A percentile compares a stretch with the other conserved stretches of the same genome.
Conservation (phyloP, 2,888 invertebrate genomes). For the Doris montereyensis region DNA sequence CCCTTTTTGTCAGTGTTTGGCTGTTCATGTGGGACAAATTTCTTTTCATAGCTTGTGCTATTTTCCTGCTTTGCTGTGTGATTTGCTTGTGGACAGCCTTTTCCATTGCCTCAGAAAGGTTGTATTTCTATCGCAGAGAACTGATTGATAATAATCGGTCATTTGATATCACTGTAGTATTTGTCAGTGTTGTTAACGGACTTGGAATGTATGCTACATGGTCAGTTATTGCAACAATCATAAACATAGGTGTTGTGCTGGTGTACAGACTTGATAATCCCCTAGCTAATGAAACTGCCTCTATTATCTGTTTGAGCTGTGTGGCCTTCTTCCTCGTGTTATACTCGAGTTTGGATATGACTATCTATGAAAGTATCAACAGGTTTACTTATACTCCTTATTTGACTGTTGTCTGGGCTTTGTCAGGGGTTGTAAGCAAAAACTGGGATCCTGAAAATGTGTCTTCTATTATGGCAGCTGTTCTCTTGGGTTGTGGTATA, state of each 20-base stretch:
- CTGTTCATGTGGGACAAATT: constrained; percentile 64
- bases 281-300: constrained; percentile 49
- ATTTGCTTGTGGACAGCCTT: constrained; percentile 59
- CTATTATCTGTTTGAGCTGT: constrained; percentile 55
- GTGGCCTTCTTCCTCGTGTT: constrained; percentile 52
- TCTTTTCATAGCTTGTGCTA: constrained; percentile 51
- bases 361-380: constrained; percentile 60
- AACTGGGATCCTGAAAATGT: constrained; percentile 53
- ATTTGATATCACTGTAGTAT: constrained; percentile 61
- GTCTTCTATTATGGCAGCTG: constrained; percentile 57
- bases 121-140: constrained; percentile 50
- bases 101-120: constrained; percentile 51
- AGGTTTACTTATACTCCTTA: constrained; percentile 68
- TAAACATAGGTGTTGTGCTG: constrained; percentile 62
- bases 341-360: constrained; percentile 60
- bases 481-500: constrained; percentile 51
- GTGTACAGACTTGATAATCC: constrained; percentile 48
- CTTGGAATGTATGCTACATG: constrained; percentile 66
- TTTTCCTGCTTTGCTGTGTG: constrained; percentile 50
- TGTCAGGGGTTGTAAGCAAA: constrained; percentile 58
- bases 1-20: constrained; percentile 62
- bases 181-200: constrained; percentile 66
- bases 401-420: constrained; percentile 60
- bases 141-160: constrained; percentile 51
- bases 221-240: constrained; percentile 64